A percentile compares a stretch with the other conserved stretches of the same genome.
phyloP scores from a whole-genome alignment of 2,888 invertebrate species.

The Cantharis rufa region DNA sequence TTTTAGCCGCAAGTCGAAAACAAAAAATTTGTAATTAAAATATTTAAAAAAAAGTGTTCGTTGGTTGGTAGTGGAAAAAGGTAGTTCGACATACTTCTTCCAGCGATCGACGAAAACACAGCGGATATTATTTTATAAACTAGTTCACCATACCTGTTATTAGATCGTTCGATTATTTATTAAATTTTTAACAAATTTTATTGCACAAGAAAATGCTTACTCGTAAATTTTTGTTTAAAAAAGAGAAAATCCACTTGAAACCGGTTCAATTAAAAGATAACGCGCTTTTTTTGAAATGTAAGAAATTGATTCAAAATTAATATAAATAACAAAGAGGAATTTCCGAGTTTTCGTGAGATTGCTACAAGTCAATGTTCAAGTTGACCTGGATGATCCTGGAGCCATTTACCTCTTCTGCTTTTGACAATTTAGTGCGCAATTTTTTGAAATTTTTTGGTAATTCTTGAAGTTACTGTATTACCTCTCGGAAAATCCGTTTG shows the following conservation, averaged over 20 bases:
- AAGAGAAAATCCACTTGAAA: not conserved
- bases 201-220: not conserved
- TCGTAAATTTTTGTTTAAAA: not conserved
- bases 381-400: no score
- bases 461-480: no score
- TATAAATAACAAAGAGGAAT: not conserved
- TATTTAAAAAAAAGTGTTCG: not conserved
- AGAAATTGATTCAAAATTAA: not conserved
- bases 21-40: not conserved
- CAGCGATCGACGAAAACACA: slow-evolving; percentile 16
- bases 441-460: no score
- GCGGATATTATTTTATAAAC: slow-evolving; percentile 11
- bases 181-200: not conserved
- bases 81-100: slow-evolving; percentile 15
- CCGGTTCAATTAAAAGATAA: not conserved
- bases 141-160: slow-evolving; percentile 9
- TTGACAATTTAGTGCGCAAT: no score
- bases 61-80: slow-evolving; percentile 4
- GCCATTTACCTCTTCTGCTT: no score
- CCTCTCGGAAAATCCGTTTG: no score
- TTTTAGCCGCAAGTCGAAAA: not conserved
- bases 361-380: no score
- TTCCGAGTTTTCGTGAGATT: no score
- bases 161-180: not conserved
- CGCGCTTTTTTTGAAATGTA: not conserved